Base-by-base conservation (phyloP, 2,797 vertebrate species). In the Ciconia nigra region DNA sequence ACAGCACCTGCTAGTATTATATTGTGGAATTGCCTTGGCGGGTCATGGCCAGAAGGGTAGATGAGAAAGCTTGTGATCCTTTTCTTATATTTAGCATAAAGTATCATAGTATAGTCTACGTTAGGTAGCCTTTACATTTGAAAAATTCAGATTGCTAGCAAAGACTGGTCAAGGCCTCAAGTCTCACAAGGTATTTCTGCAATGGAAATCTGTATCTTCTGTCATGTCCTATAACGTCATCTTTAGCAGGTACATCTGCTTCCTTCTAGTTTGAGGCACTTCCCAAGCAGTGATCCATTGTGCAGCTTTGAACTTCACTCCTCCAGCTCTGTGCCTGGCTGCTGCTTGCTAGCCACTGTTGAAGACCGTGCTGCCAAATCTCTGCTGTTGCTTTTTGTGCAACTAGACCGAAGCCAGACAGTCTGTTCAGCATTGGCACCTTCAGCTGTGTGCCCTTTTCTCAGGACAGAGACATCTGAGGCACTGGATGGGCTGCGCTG, bases 71-170 rank as follows among this genome's bases (percentile, higher is more conserved):
- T 8, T 28, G 3, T 47, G 39, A 63, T 73, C 24, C 9, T 82
- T 87, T 47, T 39, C 35, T 61, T 47, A 57, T 0, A 67, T 15
- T 31, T 80, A 54, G 2, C 37, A 39, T 42, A 18, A 63, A 29
- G 3, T 22, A 20, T 39, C 19, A 6, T 7, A 33, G 2, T 29
- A 28, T 6, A 20, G 3, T 10, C 9, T 47, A 7, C 1, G 2
- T 47, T 29, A 71, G 10, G 37, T 52, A 18, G 4, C 1, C 2
- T 57, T 76, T 71, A 41, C 1, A 1, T 29, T 41, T 61, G 37
- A 55, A 70, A 87, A 83, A 62, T 26, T 61, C 54, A 28, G 24
- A 15, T 83, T 49, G 5, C 14, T 90, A 18, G 10, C 5, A 15
- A 58, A 46, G 49, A 33, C 9, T 46, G 8, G 2, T 49, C 0